Conservation (phyloP, 2,888 invertebrate genomes). For the Eucera pruinosa region DNA sequence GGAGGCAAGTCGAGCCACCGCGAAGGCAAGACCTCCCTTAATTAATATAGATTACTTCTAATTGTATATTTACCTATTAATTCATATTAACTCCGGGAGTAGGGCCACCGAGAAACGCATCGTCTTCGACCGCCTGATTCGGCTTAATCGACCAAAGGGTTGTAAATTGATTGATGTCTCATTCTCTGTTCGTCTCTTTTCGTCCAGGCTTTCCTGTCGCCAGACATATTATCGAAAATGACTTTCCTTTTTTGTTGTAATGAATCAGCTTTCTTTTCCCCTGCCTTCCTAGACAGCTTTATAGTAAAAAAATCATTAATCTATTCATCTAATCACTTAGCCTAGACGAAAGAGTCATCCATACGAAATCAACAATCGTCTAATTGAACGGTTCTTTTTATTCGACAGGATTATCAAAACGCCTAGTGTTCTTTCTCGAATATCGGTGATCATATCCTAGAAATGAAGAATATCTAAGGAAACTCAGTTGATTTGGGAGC, state of each 20-base stretch:
- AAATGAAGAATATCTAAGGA: too few species aligned
- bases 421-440: too few species aligned
- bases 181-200: constrained; percentile 62
- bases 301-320: too few species aligned
- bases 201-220: constrained; percentile 54
- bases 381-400: too few species aligned
- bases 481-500: neutral
- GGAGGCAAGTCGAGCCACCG: constrained; percentile 77
- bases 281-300: too few species aligned
- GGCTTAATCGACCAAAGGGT: constrained; percentile 82
- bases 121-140: constrained; percentile 78
- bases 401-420: too few species aligned
- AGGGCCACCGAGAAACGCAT: constrained; percentile 70
- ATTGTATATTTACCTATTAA: constrained; percentile 85
- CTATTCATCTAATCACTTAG: neutral
- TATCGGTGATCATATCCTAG: neutral
- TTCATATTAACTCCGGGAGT: constrained; percentile 78
- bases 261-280: neutral
- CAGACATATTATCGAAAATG: neutral
- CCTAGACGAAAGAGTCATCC: too few species aligned
- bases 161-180: constrained; percentile 82
- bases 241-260: neutral
- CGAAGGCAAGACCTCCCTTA: constrained; percentile 80
- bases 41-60: constrained; percentile 84
- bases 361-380: too few species aligned